Conservation (phyloP, 2,888 invertebrate species). For the Bimastos eiseni region DNA sequence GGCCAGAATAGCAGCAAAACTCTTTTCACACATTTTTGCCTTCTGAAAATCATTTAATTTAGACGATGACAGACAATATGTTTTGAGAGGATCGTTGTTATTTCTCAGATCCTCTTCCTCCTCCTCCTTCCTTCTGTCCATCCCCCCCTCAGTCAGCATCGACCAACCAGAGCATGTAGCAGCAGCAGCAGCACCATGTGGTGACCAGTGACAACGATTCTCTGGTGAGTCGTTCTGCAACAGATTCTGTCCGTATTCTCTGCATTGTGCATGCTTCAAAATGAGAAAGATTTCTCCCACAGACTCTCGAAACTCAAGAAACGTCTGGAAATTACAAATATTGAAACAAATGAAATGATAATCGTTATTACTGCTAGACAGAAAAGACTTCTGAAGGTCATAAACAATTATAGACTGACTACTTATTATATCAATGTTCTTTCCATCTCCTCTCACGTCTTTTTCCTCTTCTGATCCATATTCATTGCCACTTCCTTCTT, state of each 20-base stretch:
- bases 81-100: neutral
- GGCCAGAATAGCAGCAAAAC: neutral
- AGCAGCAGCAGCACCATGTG: neutral
- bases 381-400: neutral
- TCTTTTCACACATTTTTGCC: neutral
- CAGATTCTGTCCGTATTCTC: neutral
- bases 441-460: too few species aligned
- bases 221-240: neutral
- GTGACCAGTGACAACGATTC: neutral
- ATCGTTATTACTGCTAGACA: neutral
- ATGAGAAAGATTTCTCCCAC: constrained; percentile 14
- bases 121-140: neutral
- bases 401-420: too few species aligned
- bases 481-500: too few species aligned
- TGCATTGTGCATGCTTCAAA: constrained; percentile 8
- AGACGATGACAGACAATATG: neutral
- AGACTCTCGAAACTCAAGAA: constrained; percentile 5
- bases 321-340: neutral
- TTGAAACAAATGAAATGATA: neutral
- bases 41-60: neutral
- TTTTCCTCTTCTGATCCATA: too few species aligned
- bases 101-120: neutral
- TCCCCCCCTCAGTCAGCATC: neutral
- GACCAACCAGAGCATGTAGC: neutral
- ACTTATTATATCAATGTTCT: too few species aligned